phyloP scores from a whole-genome alignment of 2,113 vertebrate species.

The Pterocles burchelli region DNA sequence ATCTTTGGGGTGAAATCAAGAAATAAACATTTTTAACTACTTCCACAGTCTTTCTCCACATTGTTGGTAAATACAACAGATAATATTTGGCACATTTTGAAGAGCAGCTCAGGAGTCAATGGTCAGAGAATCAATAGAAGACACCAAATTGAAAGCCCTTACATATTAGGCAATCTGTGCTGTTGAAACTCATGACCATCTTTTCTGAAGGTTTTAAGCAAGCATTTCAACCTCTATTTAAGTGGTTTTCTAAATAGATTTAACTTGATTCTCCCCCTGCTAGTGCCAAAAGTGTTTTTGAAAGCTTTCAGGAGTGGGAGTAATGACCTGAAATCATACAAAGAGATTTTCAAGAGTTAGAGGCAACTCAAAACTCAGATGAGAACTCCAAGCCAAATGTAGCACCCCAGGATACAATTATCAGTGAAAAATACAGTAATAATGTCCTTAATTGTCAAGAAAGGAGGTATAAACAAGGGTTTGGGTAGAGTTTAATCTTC shows the following conservation, averaged over 20 bases:
- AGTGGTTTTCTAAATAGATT: neutral
- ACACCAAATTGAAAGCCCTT: neutral
- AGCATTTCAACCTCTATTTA: neutral
- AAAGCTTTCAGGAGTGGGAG: neutral
- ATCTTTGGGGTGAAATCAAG: neutral
- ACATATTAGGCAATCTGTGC: neutral
- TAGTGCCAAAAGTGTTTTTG: neutral
- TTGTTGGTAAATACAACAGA: neutral
- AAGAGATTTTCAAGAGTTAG: neutral
- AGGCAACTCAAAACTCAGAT: neutral
- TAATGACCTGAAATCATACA: neutral
- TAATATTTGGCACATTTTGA: neutral
- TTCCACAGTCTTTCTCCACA: neutral
- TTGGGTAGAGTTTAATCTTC: neutral
- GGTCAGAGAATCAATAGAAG: neutral
- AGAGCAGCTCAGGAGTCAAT: neutral
- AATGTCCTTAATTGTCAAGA: neutral
- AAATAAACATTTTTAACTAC: neutral
- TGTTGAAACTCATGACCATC: neutral
- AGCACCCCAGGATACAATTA: neutral
- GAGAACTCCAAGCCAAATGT: neutral
- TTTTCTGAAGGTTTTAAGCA: neutral
- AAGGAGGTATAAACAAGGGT: neutral
- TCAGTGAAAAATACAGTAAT: neutral
- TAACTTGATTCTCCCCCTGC: neutral